Evolutionary conservation across 2,113 vertebrate species (phyloP).

Genomic region (Cebidichthys violaceus): DNA sequence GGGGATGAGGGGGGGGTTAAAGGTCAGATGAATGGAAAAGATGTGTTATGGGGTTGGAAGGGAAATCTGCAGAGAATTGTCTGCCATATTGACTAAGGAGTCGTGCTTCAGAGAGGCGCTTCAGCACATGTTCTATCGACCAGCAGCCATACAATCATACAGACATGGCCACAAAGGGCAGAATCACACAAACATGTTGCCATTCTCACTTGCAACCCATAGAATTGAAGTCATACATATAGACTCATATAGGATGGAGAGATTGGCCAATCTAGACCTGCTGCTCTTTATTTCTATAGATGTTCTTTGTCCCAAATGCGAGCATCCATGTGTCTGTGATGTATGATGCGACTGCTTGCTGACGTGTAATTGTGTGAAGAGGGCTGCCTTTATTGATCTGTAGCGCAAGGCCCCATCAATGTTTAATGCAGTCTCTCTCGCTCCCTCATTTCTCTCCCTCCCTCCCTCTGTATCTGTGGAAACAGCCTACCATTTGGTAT

Average conservation of each 20-base stretch:
- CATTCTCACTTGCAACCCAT: constrained; percentile 33
- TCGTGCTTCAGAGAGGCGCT: constrained; percentile 58
- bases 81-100: constrained; percentile 67
- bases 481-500: constrained; percentile 77
- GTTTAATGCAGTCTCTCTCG: constrained; percentile 79
- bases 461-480: constrained; percentile 61
- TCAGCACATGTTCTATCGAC: constrained; percentile 77
- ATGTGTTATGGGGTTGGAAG: constrained; percentile 56
- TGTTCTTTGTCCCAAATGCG: constrained; percentile 16
- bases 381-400: constrained; percentile 77
- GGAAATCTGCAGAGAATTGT: constrained; percentile 69
- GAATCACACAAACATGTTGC: constrained; percentile 53
- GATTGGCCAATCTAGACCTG: not conserved
- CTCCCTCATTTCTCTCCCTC: constrained; percentile 59
- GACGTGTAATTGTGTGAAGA: constrained; percentile 83
- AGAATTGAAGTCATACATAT: constrained; percentile 38
- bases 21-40: constrained; percentile 60
- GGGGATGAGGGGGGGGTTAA: constrained; percentile 1
- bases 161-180: constrained; percentile 47
- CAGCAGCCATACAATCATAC: constrained; percentile 59
- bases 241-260: constrained; percentile 2
- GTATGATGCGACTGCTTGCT: constrained; percentile 69
- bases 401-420: constrained; percentile 78
- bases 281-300: constrained; percentile 8
- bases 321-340: constrained; percentile 65